phyloP scores from a whole-genome alignment of 2,888 invertebrate genomes.

The Tenthredo distinguenda region DNA sequence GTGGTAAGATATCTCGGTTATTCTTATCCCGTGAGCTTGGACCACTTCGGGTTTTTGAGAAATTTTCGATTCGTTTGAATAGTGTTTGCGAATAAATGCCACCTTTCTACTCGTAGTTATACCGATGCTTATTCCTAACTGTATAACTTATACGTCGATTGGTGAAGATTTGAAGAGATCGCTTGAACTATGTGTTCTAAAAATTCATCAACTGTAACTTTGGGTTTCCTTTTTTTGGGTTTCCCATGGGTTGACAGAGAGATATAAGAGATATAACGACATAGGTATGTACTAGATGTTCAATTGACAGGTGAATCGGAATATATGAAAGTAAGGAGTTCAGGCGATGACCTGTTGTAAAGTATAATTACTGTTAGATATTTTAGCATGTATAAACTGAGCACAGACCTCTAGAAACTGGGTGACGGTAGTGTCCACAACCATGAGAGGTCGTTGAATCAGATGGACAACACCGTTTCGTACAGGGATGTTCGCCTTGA shows the following conservation, averaged over 20 bases:
- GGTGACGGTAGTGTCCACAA: conserved; percentile 92
- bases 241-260: not conserved
- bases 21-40: not conserved
- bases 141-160: not conserved
- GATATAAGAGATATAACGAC: too few species aligned
- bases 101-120: not conserved
- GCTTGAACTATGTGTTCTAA: not conserved
- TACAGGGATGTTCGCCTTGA: conserved; percentile 94
- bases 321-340: not conserved
- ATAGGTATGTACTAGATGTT: not conserved
- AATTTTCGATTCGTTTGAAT: not conserved
- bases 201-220: not conserved
- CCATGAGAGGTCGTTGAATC: conserved; percentile 94
- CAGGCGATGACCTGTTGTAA: not conserved
- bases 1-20: not conserved
- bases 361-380: not conserved
- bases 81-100: not conserved
- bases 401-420: conserved; percentile 91
- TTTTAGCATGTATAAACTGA: not conserved
- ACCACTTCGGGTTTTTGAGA: not conserved
- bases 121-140: not conserved
- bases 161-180: conserved; percentile 1
- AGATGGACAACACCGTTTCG: conserved; percentile 96
- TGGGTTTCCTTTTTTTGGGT: not conserved
- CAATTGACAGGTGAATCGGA: not conserved